A percentile compares a stretch with the other conserved stretches of the same genome.
phyloP scores from a whole-genome alignment of 2,113 vertebrate species.

The Lonchura striata region DNA sequence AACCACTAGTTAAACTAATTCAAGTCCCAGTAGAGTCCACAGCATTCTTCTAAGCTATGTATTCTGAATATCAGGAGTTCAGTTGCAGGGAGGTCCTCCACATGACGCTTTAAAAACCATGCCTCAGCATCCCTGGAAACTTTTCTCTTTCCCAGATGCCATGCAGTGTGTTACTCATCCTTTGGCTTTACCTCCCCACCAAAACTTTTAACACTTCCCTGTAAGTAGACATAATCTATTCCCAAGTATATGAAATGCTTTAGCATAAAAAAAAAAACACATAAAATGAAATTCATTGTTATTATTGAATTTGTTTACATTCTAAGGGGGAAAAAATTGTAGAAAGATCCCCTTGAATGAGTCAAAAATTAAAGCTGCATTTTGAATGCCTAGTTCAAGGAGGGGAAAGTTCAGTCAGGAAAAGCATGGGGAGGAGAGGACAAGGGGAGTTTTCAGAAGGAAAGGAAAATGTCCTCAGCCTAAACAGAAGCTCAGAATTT shows the following conservation, averaged over 20 bases:
- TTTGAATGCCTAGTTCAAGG: neutral
- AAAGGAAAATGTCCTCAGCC: neutral
- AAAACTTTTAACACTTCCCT: neutral
- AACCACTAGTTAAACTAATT: conserved; percentile 44
- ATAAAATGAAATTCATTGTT: neutral
- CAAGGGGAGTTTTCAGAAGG: neutral
- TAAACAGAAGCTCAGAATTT: neutral
- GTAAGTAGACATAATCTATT: neutral
- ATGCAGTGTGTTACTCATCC: neutral
- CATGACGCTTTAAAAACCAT: conserved; percentile 31
- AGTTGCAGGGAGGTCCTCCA: conserved; percentile 49
- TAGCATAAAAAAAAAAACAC: neutral
- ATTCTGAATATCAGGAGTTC: conserved; percentile 11
- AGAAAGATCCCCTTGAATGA: neutral
- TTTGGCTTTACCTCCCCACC: neutral
- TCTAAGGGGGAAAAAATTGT: neutral
- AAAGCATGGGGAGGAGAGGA: neutral
- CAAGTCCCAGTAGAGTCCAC: conserved; percentile 8
- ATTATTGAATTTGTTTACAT: neutral
- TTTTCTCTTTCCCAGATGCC: neutral
- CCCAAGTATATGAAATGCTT: neutral
- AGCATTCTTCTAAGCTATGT: conserved; percentile 32
- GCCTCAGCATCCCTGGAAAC: conserved; percentile 23
- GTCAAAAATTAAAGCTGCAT: neutral
- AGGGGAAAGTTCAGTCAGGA: neutral